Conservation (phyloP, 2,888 invertebrate species). For the Sphaerophoria taeniata region DNA sequence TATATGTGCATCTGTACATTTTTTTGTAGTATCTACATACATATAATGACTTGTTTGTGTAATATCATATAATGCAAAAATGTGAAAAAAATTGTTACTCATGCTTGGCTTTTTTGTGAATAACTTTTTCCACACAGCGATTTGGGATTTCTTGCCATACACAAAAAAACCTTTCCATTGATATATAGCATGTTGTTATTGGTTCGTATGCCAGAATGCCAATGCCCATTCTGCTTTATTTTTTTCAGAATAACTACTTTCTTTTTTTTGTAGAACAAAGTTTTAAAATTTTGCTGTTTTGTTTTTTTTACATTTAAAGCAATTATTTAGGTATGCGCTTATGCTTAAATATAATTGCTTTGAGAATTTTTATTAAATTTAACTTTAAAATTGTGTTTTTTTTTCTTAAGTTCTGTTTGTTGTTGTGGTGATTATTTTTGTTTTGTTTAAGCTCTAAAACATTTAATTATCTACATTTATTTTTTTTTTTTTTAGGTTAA, state of each 20-base stretch:
- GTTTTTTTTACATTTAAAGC: conserved; percentile 59
- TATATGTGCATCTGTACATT: too few relatives aligned
- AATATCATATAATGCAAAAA: too few relatives aligned
- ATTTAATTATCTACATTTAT: conserved; percentile 47
- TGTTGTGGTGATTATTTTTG: conserved; percentile 6
- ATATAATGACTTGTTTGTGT: too few relatives aligned
- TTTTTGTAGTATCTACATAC: too few relatives aligned
- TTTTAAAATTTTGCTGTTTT: conserved; percentile 18
- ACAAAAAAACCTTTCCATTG: too few relatives aligned
- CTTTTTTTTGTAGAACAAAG: conserved; percentile 31
- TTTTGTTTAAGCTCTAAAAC: conserved; percentile 49
- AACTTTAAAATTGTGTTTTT: conserved; percentile 37
- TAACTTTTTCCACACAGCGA: too few relatives aligned
- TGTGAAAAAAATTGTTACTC: too few relatives aligned
- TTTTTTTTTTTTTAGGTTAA: conserved; percentile 37
- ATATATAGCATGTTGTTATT: too few relatives aligned
- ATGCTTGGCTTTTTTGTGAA: too few relatives aligned
- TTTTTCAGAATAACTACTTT: conserved; percentile 8
- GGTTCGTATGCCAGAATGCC: too few relatives aligned
- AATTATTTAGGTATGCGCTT: conserved; percentile 53
- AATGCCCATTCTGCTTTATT: neutral
- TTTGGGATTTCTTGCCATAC: too few relatives aligned
- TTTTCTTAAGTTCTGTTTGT: conserved; percentile 4
- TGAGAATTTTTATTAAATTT: conserved; percentile 27
- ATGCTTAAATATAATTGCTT: conserved; percentile 51